Evolutionary conservation across 2,888 invertebrate genomes (phyloP), one percentile per base, ranked within the genome.

Genomic region (Myopa tessellatipennis): DNA sequence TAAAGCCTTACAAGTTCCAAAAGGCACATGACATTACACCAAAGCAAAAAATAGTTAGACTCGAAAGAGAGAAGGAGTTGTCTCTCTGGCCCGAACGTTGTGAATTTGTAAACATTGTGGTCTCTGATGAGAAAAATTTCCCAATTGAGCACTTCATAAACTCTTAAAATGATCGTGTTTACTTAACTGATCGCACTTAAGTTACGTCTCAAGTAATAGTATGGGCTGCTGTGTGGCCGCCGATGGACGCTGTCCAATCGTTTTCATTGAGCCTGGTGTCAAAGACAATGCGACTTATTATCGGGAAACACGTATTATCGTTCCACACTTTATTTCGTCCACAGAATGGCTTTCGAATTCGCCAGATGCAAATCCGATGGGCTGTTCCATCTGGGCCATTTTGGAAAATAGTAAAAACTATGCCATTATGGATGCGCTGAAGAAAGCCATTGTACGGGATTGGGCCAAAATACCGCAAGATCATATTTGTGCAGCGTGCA

Each of bases 281-380:
- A n/a, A n/a, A n/a, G n/a, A n/a, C 58, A 16, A 10, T 16, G n/a
- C 58, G n/a, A 58, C 58, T 58, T 58, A 58, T 58, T 16, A n/a
- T n/a, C n/a, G n/a, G 58, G 16, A 16, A 58, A 58, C 7, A 58
- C 4, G 58, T 58, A 5, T 58, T 58, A 16, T 5, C 18, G 70
- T 72, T 75, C 77, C 77, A 45, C 65, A 58, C 18, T 78, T 78
- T 60, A 76, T 78, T 68, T 34, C n/a, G n/a, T n/a, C n/a, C n/a
- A n/a, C n/a, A n/a, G n/a, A n/a, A n/a, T n/a, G n/a, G n/a, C n/a
- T n/a, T n/a, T n/a, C n/a, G n/a, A n/a, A n/a, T n/a, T n/a, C n/a
- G n/a, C n/a, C n/a, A n/a, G n/a, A n/a, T n/a, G n/a, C n/a, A n/a
- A n/a, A n/a, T n/a, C n/a, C n/a, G n/a, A n/a, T n/a, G n/a, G n/a